Conservation (phyloP, 2,888 invertebrate species). For the Pachycephus smyrnensis region DNA sequence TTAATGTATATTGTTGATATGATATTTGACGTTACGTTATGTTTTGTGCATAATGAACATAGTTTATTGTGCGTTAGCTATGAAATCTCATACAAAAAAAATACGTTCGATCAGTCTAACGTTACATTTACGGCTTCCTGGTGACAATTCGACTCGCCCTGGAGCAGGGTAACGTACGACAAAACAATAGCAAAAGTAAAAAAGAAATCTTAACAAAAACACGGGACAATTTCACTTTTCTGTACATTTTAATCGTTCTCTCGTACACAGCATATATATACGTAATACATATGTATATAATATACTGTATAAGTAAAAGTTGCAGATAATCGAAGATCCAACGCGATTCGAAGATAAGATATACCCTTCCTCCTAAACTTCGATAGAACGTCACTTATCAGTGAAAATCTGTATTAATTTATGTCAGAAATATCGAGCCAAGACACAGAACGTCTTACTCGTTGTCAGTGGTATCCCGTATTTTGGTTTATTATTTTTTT, state of each 20-base stretch:
- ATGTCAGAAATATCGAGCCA: background rate
- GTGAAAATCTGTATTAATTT: background rate
- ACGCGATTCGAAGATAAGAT: background rate
- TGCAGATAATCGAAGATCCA: background rate
- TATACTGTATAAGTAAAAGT: background rate
- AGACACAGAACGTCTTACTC: background rate
- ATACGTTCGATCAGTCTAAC: background rate
- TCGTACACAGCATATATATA: background rate
- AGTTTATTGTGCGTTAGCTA: background rate
- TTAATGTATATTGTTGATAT: background rate
- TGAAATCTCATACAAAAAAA: background rate
- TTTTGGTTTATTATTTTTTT: background rate
- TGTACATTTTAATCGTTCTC: background rate
- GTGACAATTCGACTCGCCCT: background rate
- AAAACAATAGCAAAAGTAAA: background rate
- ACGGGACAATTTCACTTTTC: background rate
- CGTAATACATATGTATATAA: background rate
- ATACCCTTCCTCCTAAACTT: background rate
- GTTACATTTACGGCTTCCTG: background rate
- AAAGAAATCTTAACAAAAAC: background rate
- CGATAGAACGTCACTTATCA: background rate
- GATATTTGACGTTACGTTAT: constrained; percentile 2
- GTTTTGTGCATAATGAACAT: background rate
- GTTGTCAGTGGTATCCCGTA: background rate
- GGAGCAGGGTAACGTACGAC: background rate